Evolutionary conservation across 2,797 vertebrate species (phyloP).

Genomic region (Diceros bicornis): DNA sequence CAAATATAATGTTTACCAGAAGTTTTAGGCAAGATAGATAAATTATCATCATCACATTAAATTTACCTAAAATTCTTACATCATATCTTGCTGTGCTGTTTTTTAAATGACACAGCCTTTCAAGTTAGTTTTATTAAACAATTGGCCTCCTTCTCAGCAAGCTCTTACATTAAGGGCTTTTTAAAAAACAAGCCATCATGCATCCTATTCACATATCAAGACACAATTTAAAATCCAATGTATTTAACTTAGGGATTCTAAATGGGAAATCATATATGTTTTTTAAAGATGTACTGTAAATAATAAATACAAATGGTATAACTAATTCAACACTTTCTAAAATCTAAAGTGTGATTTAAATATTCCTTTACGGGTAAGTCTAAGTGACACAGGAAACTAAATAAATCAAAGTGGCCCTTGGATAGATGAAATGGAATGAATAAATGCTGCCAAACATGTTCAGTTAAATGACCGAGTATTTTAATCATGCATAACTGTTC

Average conservation of each 20-base stretch:
- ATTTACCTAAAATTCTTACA: slow-evolving; percentile 57
- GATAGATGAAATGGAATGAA: background rate
- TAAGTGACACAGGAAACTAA: slow-evolving; percentile 32
- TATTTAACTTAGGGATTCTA: slow-evolving; percentile 47
- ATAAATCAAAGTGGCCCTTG: background rate
- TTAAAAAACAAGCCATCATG: background rate
- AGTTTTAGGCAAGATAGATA: background rate
- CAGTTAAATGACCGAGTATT: slow-evolving; percentile 12
- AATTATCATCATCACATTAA: background rate
- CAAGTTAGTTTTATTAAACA: slow-evolving; percentile 30
- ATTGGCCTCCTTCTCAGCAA: background rate
- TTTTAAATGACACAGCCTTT: slow-evolving; percentile 40
- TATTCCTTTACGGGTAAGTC: slow-evolving; percentile 39
- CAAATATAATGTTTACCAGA: background rate
- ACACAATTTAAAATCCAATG: slow-evolving; percentile 56
- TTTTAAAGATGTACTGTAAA: slow-evolving; percentile 25
- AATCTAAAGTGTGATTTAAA: slow-evolving; percentile 52
- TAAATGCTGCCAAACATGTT: background rate
- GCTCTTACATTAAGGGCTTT: background rate
- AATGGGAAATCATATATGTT: background rate
- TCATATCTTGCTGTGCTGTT: background rate
- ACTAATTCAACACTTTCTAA: slow-evolving; percentile 17
- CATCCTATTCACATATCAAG: slow-evolving; percentile 1
- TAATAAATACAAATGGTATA: background rate
- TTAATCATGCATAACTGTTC: slow-evolving; percentile 21